phyloP scores from a whole-genome alignment of 2,797 vertebrate species.

The Pogoniulus pusillus region DNA sequence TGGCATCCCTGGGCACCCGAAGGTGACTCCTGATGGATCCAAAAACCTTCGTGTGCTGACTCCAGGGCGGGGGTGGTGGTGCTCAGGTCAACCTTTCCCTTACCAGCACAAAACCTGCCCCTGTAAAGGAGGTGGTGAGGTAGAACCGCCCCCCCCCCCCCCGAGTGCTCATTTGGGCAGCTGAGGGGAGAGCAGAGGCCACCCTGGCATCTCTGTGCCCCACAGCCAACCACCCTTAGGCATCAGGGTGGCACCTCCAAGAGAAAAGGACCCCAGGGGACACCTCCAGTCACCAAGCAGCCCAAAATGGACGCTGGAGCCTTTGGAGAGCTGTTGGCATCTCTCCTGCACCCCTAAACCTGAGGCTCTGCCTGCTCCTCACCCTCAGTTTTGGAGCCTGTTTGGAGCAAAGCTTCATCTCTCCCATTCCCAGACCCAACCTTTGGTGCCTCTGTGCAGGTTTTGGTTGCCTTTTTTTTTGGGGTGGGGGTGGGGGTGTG shows the following conservation, averaged over 20 bases:
- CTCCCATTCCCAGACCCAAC: background rate
- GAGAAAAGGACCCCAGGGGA: background rate
- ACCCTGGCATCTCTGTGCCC: background rate
- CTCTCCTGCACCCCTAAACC: no score
- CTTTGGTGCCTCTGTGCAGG: background rate
- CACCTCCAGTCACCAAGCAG: accelerated
- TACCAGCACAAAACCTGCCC: background rate
- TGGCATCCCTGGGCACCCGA: background rate
- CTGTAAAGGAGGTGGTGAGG: background rate
- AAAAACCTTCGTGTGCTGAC: background rate
- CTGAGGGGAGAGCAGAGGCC: background rate
- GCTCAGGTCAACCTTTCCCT: background rate
- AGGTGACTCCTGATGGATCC: background rate
- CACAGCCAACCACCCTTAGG: accelerated
- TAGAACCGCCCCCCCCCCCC: background rate
- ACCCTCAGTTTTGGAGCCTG: no score
- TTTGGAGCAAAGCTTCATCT: background rate
- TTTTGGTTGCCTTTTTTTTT: background rate
- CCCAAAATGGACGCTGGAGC: background rate
- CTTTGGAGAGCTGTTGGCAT: accelerated
- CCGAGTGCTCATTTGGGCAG: background rate
- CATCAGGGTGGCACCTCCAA: background rate
- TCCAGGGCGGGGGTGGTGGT: no score
- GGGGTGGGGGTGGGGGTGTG: no score
- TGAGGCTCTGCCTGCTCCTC: no score